These are phyloP conservation scores for Himalopsyche japonica DNA, from an alignment of 2,888 invertebrate species.

Conservation along the genomic window DNA sequence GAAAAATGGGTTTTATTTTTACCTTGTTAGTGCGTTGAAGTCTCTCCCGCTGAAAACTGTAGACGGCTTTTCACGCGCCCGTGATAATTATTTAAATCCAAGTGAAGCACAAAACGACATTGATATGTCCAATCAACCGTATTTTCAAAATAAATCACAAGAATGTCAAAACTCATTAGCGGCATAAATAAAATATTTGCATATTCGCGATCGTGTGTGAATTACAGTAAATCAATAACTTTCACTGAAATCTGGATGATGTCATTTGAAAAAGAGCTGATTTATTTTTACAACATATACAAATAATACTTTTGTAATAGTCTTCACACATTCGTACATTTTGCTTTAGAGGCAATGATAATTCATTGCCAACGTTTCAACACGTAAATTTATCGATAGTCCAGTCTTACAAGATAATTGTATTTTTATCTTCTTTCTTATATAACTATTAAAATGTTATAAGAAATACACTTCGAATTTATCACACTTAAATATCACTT, in stretches of 20 bases:
- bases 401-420: not conserved
- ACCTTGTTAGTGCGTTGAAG: conserved; percentile 29
- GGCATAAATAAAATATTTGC: not conserved
- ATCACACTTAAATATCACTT: not conserved
- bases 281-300: not conserved
- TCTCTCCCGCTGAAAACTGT: not conserved
- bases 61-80: not conserved
- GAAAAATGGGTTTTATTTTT: not conserved
- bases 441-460: not conserved
- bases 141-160: not conserved
- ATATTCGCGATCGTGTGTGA: not conserved
- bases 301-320: not conserved
- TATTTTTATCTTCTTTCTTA: not conserved
- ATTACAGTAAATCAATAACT: not conserved
- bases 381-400: not conserved
- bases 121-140: not conserved
- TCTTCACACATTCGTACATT: not conserved
- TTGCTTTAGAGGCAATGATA: not conserved
- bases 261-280: not conserved
- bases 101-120: not conserved
- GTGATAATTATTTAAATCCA: not conserved
- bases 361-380: not conserved
- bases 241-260: not conserved
- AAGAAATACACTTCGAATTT: not conserved
- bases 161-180: not conserved